phyloP scores from a whole-genome alignment of 2,888 invertebrate genomes.

The Tenthredo amoena region DNA sequence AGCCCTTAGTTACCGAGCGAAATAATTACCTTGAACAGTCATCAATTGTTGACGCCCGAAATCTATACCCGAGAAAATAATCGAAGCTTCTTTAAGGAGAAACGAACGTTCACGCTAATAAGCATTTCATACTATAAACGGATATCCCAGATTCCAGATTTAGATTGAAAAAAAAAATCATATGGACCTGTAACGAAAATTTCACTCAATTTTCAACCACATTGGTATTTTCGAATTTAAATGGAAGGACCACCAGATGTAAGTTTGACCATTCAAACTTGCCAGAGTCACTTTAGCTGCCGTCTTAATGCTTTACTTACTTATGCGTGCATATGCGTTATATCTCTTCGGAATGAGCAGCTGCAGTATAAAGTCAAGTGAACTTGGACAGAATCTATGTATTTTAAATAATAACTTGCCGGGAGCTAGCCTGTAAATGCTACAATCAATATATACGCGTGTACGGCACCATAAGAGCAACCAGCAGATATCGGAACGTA shows the following conservation, averaged over 20 bases:
- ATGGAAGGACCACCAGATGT: neutral
- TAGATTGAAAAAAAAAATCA: neutral
- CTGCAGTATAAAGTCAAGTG: conserved; percentile 23
- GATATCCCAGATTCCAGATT: neutral
- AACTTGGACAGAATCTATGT: conserved; percentile 2
- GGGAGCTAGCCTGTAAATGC: conserved; percentile 26
- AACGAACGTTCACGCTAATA: neutral
- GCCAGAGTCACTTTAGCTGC: neutral
- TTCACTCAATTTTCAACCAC: neutral
- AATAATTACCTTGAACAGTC: conserved; percentile 24
- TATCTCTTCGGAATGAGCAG: conserved; percentile 17
- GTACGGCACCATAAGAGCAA: neutral
- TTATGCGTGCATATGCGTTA: neutral
- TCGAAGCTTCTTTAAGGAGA: neutral
- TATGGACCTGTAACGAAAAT: neutral
- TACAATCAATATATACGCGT: conserved; percentile 35
- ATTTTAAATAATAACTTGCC: conserved; percentile 45
- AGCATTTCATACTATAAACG: neutral
- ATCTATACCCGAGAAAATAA: conserved; percentile 12
- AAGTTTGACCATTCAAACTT: conserved; percentile 14
- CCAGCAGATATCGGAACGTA: conserved; percentile 25
- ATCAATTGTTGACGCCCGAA: conserved; percentile 34
- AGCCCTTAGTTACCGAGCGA: conserved; percentile 8
- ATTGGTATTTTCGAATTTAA: neutral
- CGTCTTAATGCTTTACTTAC: conserved; percentile 17